phyloP scores from a whole-genome alignment of 2,113 vertebrate species.

The Willisornis vidua region DNA sequence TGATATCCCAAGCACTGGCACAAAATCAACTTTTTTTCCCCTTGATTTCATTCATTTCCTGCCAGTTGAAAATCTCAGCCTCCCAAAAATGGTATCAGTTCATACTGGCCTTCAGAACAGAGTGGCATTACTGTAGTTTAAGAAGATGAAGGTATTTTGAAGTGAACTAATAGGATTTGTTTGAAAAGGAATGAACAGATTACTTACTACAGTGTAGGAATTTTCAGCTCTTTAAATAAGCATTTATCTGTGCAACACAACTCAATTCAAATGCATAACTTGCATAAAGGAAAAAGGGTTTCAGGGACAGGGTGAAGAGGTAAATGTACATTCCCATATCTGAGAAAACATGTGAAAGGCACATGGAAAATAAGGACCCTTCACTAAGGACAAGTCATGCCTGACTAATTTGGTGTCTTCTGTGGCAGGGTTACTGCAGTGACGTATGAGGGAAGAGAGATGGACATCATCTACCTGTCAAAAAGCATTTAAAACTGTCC shows the following conservation, averaged over 20 bases:
- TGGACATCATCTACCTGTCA: background rate
- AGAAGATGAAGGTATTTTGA: constrained; percentile 10
- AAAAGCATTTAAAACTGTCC: background rate
- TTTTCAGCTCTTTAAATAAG: background rate
- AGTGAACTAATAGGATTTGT: constrained; percentile 20
- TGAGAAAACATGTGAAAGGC: background rate
- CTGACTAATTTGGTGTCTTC: background rate
- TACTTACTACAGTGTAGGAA: background rate
- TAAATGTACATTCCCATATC: background rate
- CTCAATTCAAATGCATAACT: background rate
- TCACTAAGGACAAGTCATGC: background rate
- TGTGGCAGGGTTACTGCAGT: background rate
- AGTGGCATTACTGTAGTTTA: background rate
- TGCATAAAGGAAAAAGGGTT: background rate
- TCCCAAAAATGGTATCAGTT: background rate
- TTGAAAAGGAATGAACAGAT: background rate
- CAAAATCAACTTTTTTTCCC: background rate
- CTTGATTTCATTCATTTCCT: constrained; percentile 31
- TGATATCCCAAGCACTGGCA: background rate
- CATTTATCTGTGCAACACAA: background rate
- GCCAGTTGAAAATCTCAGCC: background rate
- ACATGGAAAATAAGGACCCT: background rate
- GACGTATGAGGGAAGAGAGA: background rate
- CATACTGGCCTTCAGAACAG: background rate
- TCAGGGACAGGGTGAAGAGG: background rate